Base-by-base conservation (phyloP, 2,797 vertebrate species). In the Threskiornis aethiopicus region DNA sequence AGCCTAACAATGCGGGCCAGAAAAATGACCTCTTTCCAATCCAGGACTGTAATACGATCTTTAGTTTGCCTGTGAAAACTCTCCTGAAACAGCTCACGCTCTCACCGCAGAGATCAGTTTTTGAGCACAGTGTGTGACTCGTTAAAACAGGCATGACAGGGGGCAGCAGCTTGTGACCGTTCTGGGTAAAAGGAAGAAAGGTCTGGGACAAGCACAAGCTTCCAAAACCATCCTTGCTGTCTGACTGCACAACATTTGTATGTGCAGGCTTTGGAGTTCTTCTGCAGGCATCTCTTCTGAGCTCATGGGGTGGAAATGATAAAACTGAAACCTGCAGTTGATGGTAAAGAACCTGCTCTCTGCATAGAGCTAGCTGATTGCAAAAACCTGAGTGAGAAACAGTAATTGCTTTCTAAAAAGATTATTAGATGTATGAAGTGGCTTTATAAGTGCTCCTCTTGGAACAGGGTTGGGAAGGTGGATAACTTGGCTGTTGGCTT, bases 61-160 rank as follows among this genome's bases (percentile, higher is more conserved):
- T 65, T n/a, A 82, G 59, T 58, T 79, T 70, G 29, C 42, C 54
- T 55, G 55, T 65, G 64, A 73, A 89, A 87, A n/a, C 47, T 79
- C 35, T 82, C 35, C 88, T 66, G 42, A 59, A 87, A 77, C n/a
- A 77, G 47, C 20, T 52, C 39, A 37, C 0, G 3, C 22, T 17
- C 14, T 89, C 37, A 47, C 33, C 14, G 26, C 9, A 39, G 71
- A 80, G 44, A 46, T 71, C 15, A 20, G 31, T n/a, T 77, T 94
- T 73, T 0, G 0, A 87, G 67, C 41, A 28, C 0, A 0, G 13
- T 61, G 37, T 57, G 52, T 52, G 57, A 57, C 44, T 33, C 2
- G 1, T 25, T 87, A 73, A 92, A 85, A 64, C 52, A 52, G 44
- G 24, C 24, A 15, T 83, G 78, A 75, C 26, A 62, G 41, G 16